A percentile compares a stretch with the other conserved stretches of the same genome.
Conservation (phyloP, 2,113 vertebrate genomes). For the Bubalus kerabau region DNA sequence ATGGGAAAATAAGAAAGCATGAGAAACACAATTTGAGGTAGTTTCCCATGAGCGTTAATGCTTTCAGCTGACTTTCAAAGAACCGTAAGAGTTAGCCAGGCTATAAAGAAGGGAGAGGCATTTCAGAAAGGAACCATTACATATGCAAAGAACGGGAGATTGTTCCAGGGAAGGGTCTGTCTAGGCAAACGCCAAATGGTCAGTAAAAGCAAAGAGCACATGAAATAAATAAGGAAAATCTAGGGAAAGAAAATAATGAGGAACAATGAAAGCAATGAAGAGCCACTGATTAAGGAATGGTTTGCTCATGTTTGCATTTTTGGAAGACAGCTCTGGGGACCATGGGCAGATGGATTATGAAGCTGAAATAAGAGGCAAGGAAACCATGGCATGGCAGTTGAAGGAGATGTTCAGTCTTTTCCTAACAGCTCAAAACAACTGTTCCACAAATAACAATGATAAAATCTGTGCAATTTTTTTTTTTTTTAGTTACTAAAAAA, state of each 20-base stretch:
- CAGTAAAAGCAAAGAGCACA: neutral
- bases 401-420: neutral
- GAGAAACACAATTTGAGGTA: neutral
- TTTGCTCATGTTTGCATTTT: neutral
- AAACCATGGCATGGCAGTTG: accelerated
- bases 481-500: neutral
- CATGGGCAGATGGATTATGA: neutral
- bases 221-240: neutral
- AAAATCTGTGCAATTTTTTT: neutral
- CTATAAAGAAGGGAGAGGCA: neutral
- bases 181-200: neutral
- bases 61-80: neutral
- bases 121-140: neutral
- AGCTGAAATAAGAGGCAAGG: neutral
- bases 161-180: neutral
- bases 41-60: neutral
- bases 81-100: neutral
- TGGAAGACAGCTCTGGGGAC: neutral
- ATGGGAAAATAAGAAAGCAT: neutral
- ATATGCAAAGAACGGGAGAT: neutral
- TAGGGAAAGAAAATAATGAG: neutral
- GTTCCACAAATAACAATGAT: neutral
- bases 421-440: neutral
- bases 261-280: neutral
- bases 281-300: neutral